These are phyloP conservation scores for Dendrolimus punctatus DNA, from an alignment of 1,140 invertebrate genomes.

Conservation along the genomic window DNA sequence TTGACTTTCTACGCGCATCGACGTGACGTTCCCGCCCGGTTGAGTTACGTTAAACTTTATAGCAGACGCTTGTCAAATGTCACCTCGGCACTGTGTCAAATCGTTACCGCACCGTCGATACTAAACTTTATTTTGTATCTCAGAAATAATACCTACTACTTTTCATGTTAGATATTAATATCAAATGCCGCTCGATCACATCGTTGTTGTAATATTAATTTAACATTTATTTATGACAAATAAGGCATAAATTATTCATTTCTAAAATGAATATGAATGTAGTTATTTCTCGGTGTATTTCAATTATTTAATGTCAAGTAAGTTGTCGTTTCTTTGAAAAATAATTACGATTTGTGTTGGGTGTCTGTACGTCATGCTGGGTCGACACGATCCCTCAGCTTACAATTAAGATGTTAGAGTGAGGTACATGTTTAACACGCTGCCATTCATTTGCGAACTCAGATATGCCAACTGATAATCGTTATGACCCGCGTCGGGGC, in stretches of 20 bases:
- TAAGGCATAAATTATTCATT: too few species aligned
- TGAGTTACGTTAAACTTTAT: slow-evolving; percentile 55
- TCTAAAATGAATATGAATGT: slow-evolving; percentile 27
- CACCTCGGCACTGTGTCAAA: slow-evolving; percentile 22
- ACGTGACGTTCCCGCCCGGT: slow-evolving; percentile 48
- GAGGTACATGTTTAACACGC: slow-evolving; percentile 36
- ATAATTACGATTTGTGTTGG: slow-evolving; percentile 47
- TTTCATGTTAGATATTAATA: slow-evolving; percentile 4
- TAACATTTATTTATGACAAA: too few species aligned
- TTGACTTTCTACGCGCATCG: slow-evolving; percentile 65
- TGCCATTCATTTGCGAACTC: slow-evolving; percentile 43
- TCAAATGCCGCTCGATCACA: too few species aligned
- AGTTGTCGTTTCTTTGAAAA: slow-evolving; percentile 53
- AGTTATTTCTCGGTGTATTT: slow-evolving; percentile 23
- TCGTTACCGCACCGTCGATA: slow-evolving; percentile 13
- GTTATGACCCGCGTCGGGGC: slow-evolving; percentile 33
- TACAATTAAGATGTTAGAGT: slow-evolving; percentile 59
- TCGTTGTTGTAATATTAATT: too few species aligned
- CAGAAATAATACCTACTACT: slow-evolving; percentile 1
- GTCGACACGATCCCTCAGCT: slow-evolving; percentile 47
- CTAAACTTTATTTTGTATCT: slow-evolving; percentile 9
- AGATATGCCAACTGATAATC: slow-evolving; percentile 57
- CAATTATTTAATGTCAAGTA: slow-evolving; percentile 34
- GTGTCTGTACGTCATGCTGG: slow-evolving; percentile 47
- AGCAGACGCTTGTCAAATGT: slow-evolving; percentile 52